Evolutionary conservation across 1,140 invertebrate genomes (phyloP).

Genomic region (Liolophura sinensis): DNA sequence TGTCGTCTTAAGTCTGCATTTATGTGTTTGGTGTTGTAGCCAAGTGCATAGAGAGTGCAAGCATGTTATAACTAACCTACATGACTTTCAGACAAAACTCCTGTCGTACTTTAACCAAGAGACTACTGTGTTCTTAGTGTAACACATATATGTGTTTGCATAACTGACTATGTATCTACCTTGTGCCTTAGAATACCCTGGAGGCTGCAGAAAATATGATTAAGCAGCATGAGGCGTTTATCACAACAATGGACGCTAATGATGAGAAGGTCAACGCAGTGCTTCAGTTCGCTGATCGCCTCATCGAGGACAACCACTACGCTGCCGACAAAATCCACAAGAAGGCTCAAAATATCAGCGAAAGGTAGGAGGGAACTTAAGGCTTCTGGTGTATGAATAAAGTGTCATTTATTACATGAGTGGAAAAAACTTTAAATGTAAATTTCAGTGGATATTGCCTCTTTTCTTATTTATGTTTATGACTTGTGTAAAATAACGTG

Average conservation of each 20-base stretch:
- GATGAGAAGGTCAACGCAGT: slow-evolving; percentile 98
- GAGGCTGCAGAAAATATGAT: slow-evolving; percentile 97
- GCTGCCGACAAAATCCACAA: slow-evolving; percentile 93
- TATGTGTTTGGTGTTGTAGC: too few species aligned
- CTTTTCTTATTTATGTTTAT: too few species aligned
- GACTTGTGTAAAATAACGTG: too few species aligned
- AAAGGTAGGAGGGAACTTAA: slow-evolving; percentile 58
- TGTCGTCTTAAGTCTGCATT: too few species aligned
- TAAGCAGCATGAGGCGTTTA: slow-evolving; percentile 97
- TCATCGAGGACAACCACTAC: slow-evolving; percentile 81
- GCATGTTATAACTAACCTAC: too few species aligned
- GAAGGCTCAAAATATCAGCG: slow-evolving; percentile 92
- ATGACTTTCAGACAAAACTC: not conserved
- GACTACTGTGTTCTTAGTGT: not conserved
- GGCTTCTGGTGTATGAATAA: too few species aligned
- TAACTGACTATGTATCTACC: slow-evolving; percentile 2
- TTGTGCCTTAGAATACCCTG: slow-evolving; percentile 61
- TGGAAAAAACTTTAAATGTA: too few species aligned
- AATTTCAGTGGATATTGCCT: too few species aligned
- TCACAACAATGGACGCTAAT: slow-evolving; percentile 99
- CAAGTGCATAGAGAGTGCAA: too few species aligned
- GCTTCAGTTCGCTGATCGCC: slow-evolving; percentile 86
- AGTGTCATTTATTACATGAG: too few species aligned
- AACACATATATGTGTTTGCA: not conserved
- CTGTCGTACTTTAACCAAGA: not conserved